phyloP scores from a whole-genome alignment of 2,113 vertebrate genomes.

The Xenus cinereus region DNA sequence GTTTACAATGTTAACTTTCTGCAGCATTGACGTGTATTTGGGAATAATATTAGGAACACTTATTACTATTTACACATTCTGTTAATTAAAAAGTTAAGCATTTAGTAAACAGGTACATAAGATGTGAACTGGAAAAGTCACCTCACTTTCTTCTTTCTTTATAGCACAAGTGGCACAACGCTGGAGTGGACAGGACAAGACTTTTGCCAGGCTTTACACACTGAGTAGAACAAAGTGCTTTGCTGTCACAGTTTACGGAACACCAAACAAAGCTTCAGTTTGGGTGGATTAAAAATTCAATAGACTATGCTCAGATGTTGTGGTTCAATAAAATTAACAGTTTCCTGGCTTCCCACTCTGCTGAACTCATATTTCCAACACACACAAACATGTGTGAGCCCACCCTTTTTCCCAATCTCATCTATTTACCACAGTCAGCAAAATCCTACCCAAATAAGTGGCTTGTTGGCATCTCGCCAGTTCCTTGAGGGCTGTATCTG shows the following conservation, averaged over 20 bases:
- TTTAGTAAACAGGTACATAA: background rate
- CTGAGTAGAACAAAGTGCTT: background rate
- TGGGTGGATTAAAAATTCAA: background rate
- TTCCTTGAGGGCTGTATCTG: background rate
- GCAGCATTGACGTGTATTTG: rapidly evolving
- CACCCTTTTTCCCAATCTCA: background rate
- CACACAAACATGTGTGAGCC: background rate
- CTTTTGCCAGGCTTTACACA: background rate
- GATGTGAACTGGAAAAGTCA: background rate
- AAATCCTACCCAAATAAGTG: background rate
- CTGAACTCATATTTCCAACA: background rate
- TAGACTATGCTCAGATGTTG: background rate
- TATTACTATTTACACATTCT: background rate
- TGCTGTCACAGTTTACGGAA: background rate
- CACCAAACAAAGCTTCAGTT: background rate
- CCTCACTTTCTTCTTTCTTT: background rate
- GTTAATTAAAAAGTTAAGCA: background rate
- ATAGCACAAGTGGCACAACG: background rate
- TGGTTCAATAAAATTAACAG: background rate
- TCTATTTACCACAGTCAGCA: background rate
- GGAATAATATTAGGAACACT: background rate
- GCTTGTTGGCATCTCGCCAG: background rate
- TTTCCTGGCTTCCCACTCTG: background rate
- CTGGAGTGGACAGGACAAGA: background rate
- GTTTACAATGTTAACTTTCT: background rate